phyloP scores from a whole-genome alignment of 2,888 invertebrate species.

The Syritta pipiens region DNA sequence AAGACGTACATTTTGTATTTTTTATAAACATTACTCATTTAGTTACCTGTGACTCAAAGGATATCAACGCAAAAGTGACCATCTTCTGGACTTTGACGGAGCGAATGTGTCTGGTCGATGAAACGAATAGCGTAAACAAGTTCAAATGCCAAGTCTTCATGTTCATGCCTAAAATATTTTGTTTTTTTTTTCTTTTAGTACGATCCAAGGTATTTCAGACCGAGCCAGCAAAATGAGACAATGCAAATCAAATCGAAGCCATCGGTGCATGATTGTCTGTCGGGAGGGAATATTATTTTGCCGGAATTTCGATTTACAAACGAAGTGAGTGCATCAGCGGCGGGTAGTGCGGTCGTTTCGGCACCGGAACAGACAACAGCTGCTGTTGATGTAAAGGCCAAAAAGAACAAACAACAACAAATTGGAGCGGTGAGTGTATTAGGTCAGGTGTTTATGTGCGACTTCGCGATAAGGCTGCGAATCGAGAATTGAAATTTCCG shows the following conservation, averaged over 20 bases:
- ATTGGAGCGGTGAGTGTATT: slow-evolving; percentile 46
- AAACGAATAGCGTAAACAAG: slow-evolving; percentile 62
- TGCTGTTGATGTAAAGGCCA: slow-evolving; percentile 9
- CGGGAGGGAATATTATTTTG: slow-evolving; percentile 69
- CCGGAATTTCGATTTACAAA: slow-evolving; percentile 60
- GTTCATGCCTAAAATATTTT: background rate
- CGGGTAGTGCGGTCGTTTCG: slow-evolving; percentile 18
- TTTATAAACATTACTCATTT: slow-evolving; percentile 22
- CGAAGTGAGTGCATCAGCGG: slow-evolving; percentile 12
- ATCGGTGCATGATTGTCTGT: slow-evolving; percentile 46
- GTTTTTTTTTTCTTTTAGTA: slow-evolving; percentile 36
- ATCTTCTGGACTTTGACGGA: slow-evolving; percentile 81
- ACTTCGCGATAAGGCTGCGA: background rate
- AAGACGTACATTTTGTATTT: background rate
- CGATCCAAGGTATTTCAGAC: slow-evolving; percentile 42
- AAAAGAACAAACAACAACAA: slow-evolving; percentile 40
- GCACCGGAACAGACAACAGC: slow-evolving; percentile 23
- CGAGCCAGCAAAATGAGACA: slow-evolving; percentile 59
- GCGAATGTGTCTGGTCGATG: slow-evolving; percentile 82
- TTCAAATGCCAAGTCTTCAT: background rate
- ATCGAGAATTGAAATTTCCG: background rate
- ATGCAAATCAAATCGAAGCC: slow-evolving; percentile 60
- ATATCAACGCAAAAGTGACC: slow-evolving; percentile 76
- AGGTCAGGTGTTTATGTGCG: slow-evolving; percentile 3
- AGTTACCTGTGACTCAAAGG: slow-evolving; percentile 80